phyloP scores from a whole-genome alignment of 2,797 vertebrate species.

The Danio albolineatus region DNA sequence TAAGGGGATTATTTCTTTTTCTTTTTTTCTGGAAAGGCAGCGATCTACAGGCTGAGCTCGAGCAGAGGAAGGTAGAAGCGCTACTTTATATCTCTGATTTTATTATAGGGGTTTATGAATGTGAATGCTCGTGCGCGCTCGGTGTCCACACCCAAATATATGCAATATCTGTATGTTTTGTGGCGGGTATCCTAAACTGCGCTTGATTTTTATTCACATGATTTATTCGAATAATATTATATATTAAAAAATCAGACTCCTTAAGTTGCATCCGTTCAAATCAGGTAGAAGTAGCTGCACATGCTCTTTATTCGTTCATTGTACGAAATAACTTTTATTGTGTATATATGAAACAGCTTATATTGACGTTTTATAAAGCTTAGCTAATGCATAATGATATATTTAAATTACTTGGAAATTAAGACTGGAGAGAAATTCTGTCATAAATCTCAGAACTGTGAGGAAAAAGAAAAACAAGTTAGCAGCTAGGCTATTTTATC shows the following conservation, averaged over 20 bases:
- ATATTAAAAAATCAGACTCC: not conserved
- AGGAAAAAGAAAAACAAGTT: no score
- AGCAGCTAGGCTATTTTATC: no score
- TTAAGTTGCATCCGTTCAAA: not conserved
- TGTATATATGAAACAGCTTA: no score
- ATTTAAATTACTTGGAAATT: not conserved
- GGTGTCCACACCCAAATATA: constrained; percentile 11
- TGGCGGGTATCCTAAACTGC: not conserved
- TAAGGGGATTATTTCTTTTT: constrained; percentile 8
- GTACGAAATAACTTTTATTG: not conserved
- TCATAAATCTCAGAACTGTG: not conserved
- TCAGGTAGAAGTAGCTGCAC: not conserved
- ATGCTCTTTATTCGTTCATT: not conserved
- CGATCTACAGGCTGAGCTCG: constrained; percentile 18
- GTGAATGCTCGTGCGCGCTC: not conserved
- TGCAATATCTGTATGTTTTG: not conserved
- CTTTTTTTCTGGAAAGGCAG: not conserved
- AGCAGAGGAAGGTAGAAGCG: constrained; percentile 31
- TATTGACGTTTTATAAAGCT: no score
- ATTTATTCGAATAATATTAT: not conserved
- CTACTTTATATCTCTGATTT: not conserved
- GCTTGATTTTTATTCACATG: not conserved
- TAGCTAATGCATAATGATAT: no score
- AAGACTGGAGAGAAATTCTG: not conserved
- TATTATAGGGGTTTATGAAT: not conserved